Evolutionary conservation across 2,113 vertebrate genomes (phyloP), one percentile per base, ranked within the genome.

Genomic region (Mugil cephalus): DNA sequence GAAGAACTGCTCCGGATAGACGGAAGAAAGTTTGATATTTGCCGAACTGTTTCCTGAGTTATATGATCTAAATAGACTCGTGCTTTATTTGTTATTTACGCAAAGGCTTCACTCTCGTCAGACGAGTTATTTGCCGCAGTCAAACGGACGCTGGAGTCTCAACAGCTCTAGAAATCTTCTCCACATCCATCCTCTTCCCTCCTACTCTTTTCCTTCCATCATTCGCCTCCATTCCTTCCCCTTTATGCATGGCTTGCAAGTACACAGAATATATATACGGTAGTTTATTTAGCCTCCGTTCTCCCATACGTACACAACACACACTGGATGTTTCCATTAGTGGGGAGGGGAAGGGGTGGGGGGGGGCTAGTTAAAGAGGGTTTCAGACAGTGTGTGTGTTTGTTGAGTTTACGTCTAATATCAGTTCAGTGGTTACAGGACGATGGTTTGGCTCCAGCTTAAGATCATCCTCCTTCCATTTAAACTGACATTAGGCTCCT

Each of bases 211-310:
- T 54, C 64, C 50, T 69, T 70, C 59, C 77, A 63, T 51, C 64
- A 59, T 86, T 69, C 61, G 45, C 70, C 69, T 84, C 64, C 61
- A 51, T 68, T 51, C 56, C 47, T 59, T 15, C 38, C n/a, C 35
- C 45, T 64, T 80, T 80, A 75, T 91, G 90, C 91, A 92, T 93
- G 90, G 77, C 91, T 90, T 91, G 83, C 83, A 48, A 75, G 48
- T 69, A 63, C 19, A 80, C 53, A 81, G 46, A 58, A 77, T 51
- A 79, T 30, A 79, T 30, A 66, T 0, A 34, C 24, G 5, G 24
- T 30, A 30, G 24, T 30, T 30, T 30, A 30, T 30, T 30, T 30
- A 30, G 24, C 5, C 3, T 30, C 24, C 24, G 5, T 30, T 30
- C 24, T 30, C 24, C 24, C n/a, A 8, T 42, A 73, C 40, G 55